Evolutionary conservation across 2,797 vertebrate genomes (phyloP).

Genomic region (Borostomias antarcticus): DNA sequence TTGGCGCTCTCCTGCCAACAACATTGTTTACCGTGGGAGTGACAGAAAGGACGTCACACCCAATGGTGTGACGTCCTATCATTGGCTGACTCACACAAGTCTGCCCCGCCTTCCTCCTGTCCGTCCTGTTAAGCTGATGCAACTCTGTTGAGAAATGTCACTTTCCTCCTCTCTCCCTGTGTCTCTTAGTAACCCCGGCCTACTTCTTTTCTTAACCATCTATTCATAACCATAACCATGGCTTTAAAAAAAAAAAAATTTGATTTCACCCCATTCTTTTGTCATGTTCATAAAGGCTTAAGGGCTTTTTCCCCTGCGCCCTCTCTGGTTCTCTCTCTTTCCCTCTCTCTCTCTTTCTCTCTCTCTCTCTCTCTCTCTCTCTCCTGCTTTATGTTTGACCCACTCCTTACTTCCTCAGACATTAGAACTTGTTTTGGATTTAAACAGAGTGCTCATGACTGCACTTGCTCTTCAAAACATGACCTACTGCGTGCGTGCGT

Average conservation of each 20-base stretch:
- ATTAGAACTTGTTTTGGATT: background rate
- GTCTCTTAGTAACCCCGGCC: background rate
- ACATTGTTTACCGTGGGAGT: background rate
- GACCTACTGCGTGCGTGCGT: background rate
- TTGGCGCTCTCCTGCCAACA: background rate
- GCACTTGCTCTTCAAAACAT: background rate
- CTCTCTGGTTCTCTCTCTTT: background rate
- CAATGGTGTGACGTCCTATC: too few relatives aligned
- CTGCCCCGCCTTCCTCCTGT: slow-evolving; percentile 34
- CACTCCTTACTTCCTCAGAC: background rate
- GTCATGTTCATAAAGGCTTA: background rate
- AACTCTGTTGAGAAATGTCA: slow-evolving; percentile 60
- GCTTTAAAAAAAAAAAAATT: too few relatives aligned
- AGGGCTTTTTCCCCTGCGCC: background rate
- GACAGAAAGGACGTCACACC: slow-evolving; percentile 37
- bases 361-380: background rate
- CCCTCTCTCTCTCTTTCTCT: background rate
- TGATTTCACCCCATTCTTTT: background rate
- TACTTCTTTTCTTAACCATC: background rate
- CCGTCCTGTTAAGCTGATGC: slow-evolving; percentile 64
- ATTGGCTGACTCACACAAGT: slow-evolving; percentile 16
- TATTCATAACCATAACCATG: background rate
- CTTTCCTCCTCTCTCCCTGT: slow-evolving; percentile 19
- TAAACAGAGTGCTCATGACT: background rate
- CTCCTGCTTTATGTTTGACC: background rate